Percentiles rank a stretch among this genome's conserved stretches.
Conservation (phyloP, 1,140 invertebrate species). For the Pachyrhynchus sulphureomaculatus region DNA sequence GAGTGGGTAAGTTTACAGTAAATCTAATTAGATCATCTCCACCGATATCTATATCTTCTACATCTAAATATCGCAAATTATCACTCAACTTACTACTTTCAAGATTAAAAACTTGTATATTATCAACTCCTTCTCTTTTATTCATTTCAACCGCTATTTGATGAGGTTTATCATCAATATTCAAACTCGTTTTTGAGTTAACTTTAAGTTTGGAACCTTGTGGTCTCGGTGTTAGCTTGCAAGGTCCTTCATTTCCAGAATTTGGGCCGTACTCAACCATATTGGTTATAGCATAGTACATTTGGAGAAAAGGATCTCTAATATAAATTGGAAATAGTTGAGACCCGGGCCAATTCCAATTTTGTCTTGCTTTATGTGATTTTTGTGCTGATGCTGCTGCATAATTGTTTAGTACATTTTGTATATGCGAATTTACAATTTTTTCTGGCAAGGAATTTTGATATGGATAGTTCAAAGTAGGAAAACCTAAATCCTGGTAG, state of each 20-base stretch:
- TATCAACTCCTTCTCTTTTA: not conserved
- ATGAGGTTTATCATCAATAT: not conserved
- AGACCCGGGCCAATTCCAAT: conserved; percentile 52
- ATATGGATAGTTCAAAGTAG: not conserved
- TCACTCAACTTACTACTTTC: not conserved
- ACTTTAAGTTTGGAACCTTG: conserved; percentile 14
- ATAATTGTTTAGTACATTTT: not conserved
- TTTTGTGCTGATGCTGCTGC: not conserved
- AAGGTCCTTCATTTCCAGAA: conserved; percentile 28
- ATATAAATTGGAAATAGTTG: conserved; percentile 58
- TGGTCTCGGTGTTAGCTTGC: conserved; percentile 27
- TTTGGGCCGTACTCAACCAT: conserved; percentile 61
- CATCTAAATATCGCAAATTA: conserved; percentile 24
- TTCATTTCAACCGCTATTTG: conserved; percentile 12
- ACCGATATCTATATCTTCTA: conserved; percentile 39
- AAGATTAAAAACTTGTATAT: not conserved
- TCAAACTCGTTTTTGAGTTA: not conserved
- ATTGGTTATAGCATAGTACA: conserved; percentile 55
- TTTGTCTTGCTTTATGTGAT: conserved; percentile 33
- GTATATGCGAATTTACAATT: too few species aligned
- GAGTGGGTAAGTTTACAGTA: conserved; percentile 15
- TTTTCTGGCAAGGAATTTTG: not conserved
- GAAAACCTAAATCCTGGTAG: not conserved
- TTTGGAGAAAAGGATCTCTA: conserved; percentile 57
- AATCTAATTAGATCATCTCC: conserved; percentile 21